phyloP scores from a whole-genome alignment of 35 echinoderm and acorn worm genomes.

The Ophioderma brevispina region DNA sequence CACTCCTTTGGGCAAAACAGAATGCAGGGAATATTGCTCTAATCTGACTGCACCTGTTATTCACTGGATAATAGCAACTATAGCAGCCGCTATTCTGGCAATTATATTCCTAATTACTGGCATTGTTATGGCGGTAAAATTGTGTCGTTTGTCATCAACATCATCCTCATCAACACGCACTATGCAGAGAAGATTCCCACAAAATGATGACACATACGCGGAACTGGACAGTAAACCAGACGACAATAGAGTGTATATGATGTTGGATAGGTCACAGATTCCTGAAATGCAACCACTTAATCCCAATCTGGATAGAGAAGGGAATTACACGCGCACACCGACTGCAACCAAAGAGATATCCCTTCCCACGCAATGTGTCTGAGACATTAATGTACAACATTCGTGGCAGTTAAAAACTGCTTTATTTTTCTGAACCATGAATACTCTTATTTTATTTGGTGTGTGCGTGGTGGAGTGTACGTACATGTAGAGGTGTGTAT shows the following conservation, averaged over 20 bases:
- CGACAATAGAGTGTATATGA: not conserved
- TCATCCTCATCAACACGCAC: not conserved
- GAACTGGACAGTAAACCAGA: not conserved
- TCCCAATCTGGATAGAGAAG: not conserved
- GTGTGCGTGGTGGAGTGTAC: not conserved
- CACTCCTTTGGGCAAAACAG: not conserved
- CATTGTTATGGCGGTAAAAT: not conserved
- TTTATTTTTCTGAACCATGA: not conserved
- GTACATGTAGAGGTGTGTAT: not conserved
- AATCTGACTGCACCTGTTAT: not conserved
- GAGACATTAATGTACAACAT: not conserved
- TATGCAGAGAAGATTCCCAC: not conserved
- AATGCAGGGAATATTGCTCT: not conserved
- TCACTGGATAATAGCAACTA: not conserved
- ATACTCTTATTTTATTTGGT: not conserved
- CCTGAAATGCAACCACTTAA: not conserved
- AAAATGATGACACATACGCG: not conserved
- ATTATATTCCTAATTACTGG: slow-evolving; percentile 4
- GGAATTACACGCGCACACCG: not conserved
- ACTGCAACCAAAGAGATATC: not conserved
- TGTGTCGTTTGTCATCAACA: not conserved
- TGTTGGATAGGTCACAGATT: not conserved
- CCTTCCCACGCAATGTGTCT: not conserved
- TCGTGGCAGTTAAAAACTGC: not conserved
- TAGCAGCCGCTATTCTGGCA: not conserved